Base-by-base conservation (phyloP, 2,797 vertebrate species). In the Dendrocincla tyrannina region DNA sequence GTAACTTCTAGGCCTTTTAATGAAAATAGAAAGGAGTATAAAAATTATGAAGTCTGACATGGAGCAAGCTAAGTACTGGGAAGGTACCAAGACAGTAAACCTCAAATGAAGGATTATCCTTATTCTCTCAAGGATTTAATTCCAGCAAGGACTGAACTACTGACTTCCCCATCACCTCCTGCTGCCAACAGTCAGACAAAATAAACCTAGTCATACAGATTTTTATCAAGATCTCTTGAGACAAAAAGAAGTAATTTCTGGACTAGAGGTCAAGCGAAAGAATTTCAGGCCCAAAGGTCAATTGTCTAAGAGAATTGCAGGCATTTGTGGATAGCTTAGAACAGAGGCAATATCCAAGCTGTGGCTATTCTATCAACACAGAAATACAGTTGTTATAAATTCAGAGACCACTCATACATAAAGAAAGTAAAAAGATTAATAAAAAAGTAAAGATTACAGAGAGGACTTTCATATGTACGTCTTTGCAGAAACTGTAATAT, bases 111-210 rank as follows among this genome's bases (percentile, higher is more conserved):
- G n/a, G 24, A 76, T 78, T 27, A 19, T 67, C 47, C 32, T 67
- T 89, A 91, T 82, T 92, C 94, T 88, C 66, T 92, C 79, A 91
- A 53, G 60, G 56, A 93, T 52, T 94, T 83, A 70, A 79, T 90
- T 93, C 62, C 72, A 91, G 18, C 35, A 92, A 72, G 41, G 39
- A 85, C 0, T 70, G 35, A 93, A 90, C 85, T 62, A 84, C 15
- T 46, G 58, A 92, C n/a, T 80, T 88, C 37, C 59, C 32, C 25
- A 78, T 44, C 49, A 88, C 10, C 23, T 78, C 74, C 86, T 73
- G 41, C 47, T 92, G 66, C 37, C 72, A 67, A 64, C 27, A 83
- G 47, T 75, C 66, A 75, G 58, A 91, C 49, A 91, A 97, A 93
- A 85, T 58, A 92, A 89, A 91, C 49, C 22, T 55, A 81, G 55